Base-by-base conservation (phyloP, 2,113 vertebrate species). In the Rhabdornis inornatus region DNA sequence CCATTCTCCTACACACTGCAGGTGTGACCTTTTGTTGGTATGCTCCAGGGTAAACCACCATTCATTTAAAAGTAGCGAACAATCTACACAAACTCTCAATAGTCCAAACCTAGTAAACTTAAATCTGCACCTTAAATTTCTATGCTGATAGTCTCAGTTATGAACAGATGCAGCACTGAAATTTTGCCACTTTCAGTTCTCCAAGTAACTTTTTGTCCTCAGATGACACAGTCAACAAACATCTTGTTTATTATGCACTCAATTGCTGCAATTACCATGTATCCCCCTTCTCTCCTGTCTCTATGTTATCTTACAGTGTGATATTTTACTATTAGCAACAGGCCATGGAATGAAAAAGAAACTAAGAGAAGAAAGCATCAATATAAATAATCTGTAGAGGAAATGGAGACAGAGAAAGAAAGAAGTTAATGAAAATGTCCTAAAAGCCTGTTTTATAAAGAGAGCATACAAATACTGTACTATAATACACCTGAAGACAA, bases 401-500 rank as follows among this genome's bases (percentile, higher is more conserved):
- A 66, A 94, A 59, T 27, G 21, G 55, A 93, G 65, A 75, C 77
- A 96, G n/a, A 77, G 45, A 59, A 33, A 11, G 49, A 72, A 59
- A 81, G 75, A 68, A 79, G 40, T 49, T 45, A 85, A 80, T 50
- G 53, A 89, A 97, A 96, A 92, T 49, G 17, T 59, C 88, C 87
- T 68, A 87, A 93, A 96, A 95, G 27, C 55, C 59, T 81, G 45
- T 69, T 75, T 94, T 57, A 78, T 71, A 92, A 94, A 88, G n/a
- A 57, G 18, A 85, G 42, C 71, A 79, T 64, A 55, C 57, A 88
- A 91, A 89, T 72, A 90, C 50, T 92, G 83, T 24, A 45, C 3
- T 49, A 5, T 24, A 70, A 77, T 40, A 63, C 76, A 91, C 93
- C 92, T 96, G 66, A 90, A 96, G 65, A 94, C 25, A 76, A 96